phyloP scores from a whole-genome alignment of 2,888 invertebrate species.

The Lithodes maja region DNA sequence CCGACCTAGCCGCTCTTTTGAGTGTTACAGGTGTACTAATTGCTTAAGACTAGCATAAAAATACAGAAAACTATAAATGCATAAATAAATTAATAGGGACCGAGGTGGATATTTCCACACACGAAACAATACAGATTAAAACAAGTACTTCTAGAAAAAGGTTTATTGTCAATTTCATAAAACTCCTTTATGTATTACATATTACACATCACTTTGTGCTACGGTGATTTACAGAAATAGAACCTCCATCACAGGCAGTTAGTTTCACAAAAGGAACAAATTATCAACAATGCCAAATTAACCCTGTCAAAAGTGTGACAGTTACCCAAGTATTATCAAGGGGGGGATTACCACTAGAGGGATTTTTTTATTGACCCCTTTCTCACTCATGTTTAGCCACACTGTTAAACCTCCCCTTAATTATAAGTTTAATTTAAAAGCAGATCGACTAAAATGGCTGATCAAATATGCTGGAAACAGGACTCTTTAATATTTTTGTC shows the following conservation, averaged over 20 bases:
- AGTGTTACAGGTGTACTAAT: too few species aligned
- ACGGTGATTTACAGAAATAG: conserved; percentile 28
- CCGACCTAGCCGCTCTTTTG: too few species aligned
- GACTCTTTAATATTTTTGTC: too few species aligned
- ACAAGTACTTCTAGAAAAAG: conserved; percentile 33
- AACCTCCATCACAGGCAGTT: not conserved
- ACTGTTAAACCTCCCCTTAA: too few species aligned
- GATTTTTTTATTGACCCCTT: too few species aligned
- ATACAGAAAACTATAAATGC: too few species aligned
- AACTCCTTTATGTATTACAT: conserved; percentile 25
- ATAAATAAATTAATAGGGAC: too few species aligned
- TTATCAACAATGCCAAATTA: not conserved
- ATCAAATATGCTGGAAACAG: too few species aligned
- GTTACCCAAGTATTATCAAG: not conserved
- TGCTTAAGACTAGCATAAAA: too few species aligned
- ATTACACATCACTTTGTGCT: conserved; percentile 19
- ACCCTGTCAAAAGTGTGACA: not conserved
- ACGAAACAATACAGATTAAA: not conserved
- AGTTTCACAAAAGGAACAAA: not conserved
- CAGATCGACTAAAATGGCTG: too few species aligned
- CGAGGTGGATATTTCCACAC: not conserved
- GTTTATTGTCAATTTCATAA: conserved; percentile 54
- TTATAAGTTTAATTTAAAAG: too few species aligned
- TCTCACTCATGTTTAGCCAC: too few species aligned
- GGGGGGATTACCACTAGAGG: not conserved